Percentiles rank a stretch among this genome's conserved stretches.
These are phyloP conservation scores for Lutraria lutraria DNA, from an alignment of 2,888 invertebrate genomes.

Conservation along the genomic window DNA sequence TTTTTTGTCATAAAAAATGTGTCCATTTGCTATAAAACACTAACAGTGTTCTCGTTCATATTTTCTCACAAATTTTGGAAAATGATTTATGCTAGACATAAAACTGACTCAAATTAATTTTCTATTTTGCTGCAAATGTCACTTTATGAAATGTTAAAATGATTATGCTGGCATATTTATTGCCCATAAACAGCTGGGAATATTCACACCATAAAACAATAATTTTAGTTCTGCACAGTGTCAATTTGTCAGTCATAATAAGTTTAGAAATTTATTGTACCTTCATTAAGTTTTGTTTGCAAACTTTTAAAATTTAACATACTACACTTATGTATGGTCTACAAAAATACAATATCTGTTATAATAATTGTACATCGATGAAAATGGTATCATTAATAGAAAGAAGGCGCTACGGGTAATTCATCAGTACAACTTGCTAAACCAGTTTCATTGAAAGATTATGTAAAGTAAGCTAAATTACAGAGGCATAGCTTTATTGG, in stretches of 20 bases:
- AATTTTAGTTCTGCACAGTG: background rate
- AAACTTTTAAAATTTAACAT: too few species aligned
- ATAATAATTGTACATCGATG: too few species aligned
- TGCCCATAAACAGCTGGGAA: background rate
- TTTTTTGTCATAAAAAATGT: too few species aligned
- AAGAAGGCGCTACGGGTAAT: too few species aligned
- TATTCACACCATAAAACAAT: background rate
- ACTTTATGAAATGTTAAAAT: background rate
- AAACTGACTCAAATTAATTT: background rate
- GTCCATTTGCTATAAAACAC: too few species aligned
- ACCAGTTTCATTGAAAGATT: too few species aligned
- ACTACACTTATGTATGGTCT: too few species aligned
- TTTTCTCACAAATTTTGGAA: background rate
- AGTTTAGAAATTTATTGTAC: background rate
- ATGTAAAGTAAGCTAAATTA: too few species aligned
- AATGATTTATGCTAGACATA: background rate
- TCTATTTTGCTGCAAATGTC: background rate
- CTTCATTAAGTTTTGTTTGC: background rate
- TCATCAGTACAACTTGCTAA: too few species aligned
- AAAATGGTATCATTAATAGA: too few species aligned
- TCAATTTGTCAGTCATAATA: background rate
- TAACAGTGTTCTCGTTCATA: background rate
- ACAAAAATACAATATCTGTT: too few species aligned
- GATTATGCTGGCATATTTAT: slow-evolving; percentile 9
- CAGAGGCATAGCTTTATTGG: too few species aligned